Conservation (phyloP, 1,140 invertebrate genomes). For the Sitobion miscanthi region DNA sequence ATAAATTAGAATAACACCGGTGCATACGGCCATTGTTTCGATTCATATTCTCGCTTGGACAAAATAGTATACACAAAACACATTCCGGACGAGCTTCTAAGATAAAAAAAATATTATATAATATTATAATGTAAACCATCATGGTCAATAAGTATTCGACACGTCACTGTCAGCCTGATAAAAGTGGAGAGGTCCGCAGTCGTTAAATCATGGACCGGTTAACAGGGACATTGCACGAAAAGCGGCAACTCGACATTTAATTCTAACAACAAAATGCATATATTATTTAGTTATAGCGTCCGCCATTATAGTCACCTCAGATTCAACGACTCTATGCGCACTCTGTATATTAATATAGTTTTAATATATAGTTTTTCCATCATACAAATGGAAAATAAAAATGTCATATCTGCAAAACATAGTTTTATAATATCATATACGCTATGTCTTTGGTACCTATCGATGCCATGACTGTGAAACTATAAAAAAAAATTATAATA, state of each 20-base stretch:
- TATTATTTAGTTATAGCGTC: not conserved
- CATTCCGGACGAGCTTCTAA: not conserved
- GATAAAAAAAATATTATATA: not conserved
- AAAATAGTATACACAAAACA: not conserved
- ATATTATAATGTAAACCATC: not conserved
- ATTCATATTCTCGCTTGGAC: not conserved
- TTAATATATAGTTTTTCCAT: not conserved
- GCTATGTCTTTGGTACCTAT: not conserved
- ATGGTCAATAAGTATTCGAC: not conserved
- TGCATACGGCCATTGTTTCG: not conserved
- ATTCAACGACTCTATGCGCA: not conserved
- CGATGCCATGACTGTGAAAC: not conserved
- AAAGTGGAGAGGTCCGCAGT: not conserved
- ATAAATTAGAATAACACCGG: not conserved
- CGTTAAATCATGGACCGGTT: not conserved
- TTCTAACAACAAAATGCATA: not conserved
- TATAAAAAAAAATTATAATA: not conserved
- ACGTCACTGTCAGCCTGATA: not conserved
- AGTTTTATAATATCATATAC: not conserved
- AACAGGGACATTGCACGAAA: not conserved
- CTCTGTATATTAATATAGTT: not conserved
- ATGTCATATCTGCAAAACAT: not conserved
- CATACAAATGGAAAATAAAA: not conserved
- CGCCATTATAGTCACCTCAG: not conserved
- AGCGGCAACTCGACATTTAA: not conserved